Base-by-base conservation (phyloP, 2,888 invertebrate genomes). In the Hartigia nigra region DNA sequence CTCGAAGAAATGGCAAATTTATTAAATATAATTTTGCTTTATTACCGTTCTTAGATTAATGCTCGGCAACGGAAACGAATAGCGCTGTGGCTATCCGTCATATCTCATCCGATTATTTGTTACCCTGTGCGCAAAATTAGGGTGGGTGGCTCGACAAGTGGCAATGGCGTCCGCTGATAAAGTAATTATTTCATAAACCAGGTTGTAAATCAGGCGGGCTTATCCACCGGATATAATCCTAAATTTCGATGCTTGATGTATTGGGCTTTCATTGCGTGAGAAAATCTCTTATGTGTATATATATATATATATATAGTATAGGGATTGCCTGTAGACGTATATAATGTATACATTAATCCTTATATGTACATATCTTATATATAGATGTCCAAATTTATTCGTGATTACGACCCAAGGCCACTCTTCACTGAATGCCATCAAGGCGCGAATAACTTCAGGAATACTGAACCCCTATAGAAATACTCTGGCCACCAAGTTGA, bases 101-200 rank as follows among this genome's bases (percentile, higher is more conserved):
- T 32, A 32, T 31, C 72, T 31, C 11, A 32, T 31, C 31, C 39
- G 39, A 55, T 55, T 23, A 55, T 55, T 55, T 23, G 14, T 55
- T 4, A 55, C 72, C 31, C 31, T 12, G 12, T 31, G 32, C n/a
- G 31, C 31, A 32, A 32, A 72, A 72, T 72, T 72, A 72, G 39
- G 1, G 39, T 55, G 39, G 39, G 39, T 55, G 39, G 39, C 2
- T 55, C 23, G 39, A 55, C 39, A 55, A 55, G 39, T 55, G 39
- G 39, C 23, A 55, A 55, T 55, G 39, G 39, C 39, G 39, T 23
- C 23, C 23, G 39, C 39, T 23, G 72, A 72, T 72, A 72, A 72
- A 72, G 31, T 72, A 72, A 72, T 72, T 72, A 72, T 72, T 72
- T 72, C 72, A 31, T 72, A 72, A 72, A 72, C 72, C 72, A 32